Evolutionary conservation across 2,797 vertebrate genomes (phyloP).

Genomic region (Furcifer pardalis): DNA sequence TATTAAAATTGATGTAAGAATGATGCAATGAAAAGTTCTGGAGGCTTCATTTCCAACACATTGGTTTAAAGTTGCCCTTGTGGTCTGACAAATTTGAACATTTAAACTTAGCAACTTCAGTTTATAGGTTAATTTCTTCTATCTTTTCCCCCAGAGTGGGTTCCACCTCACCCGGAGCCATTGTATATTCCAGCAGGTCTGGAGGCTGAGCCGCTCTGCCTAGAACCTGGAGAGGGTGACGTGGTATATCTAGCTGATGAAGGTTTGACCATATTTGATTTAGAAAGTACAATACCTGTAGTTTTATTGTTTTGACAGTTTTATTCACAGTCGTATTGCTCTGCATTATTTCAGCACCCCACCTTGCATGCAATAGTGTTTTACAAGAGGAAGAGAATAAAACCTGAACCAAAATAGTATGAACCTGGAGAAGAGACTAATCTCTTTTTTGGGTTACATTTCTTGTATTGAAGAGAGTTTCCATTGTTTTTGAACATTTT

Average conservation of each 20-base stretch:
- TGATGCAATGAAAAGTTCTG: background rate
- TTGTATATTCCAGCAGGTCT: constrained; percentile 66
- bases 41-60: background rate
- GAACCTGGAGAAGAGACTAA: background rate
- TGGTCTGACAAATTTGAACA: background rate
- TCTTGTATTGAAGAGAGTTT: background rate
- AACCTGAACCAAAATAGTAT: background rate
- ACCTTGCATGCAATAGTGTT: background rate
- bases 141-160: constrained; percentile 67
- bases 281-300: constrained; percentile 31
- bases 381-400: background rate
- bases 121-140: constrained; percentile 34
- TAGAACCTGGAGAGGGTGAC: constrained; percentile 58
- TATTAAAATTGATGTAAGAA: background rate
- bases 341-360: background rate
- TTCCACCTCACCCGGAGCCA: constrained; percentile 67
- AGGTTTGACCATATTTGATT: constrained; percentile 59
- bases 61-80: background rate
- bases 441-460: background rate
- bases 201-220: constrained; percentile 49
- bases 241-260: constrained; percentile 74
- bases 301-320: background rate
- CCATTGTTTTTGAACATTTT: background rate
- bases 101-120: background rate
- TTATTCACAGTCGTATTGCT: background rate